Conservation (phyloP, 23 tunicate species). For the Halocynthia aurantium region DNA sequence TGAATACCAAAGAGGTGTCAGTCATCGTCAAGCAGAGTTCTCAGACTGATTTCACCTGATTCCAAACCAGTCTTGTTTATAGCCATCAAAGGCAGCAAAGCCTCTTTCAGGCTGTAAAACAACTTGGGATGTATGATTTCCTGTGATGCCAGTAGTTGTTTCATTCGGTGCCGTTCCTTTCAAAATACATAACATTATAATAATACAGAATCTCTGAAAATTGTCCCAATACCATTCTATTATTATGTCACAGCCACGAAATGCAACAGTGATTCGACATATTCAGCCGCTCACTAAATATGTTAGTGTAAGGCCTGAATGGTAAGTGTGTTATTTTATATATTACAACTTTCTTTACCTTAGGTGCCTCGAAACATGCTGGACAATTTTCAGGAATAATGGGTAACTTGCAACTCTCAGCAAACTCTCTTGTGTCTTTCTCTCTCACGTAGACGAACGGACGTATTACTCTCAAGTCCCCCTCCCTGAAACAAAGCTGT, state of each 20-base stretch:
- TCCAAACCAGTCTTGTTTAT: slow-evolving; percentile 19
- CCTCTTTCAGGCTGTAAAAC: slow-evolving; percentile 66
- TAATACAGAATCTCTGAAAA: too few species aligned
- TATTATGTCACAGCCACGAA: too few species aligned
- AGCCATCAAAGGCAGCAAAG: slow-evolving; percentile 72
- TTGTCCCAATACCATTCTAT: too few species aligned
- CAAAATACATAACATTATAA: background rate
- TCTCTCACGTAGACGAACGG: slow-evolving; percentile 93
- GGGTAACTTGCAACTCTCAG: slow-evolving; percentile 75
- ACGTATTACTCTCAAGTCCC: slow-evolving; percentile 92
- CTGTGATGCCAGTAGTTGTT: slow-evolving; percentile 94
- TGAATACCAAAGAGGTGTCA: too few species aligned
- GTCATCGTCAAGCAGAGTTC: too few species aligned
- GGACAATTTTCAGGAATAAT: slow-evolving; percentile 99
- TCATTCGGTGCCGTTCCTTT: slow-evolving; percentile 95
- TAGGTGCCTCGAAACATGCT: slow-evolving; percentile 98
- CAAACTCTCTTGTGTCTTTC: slow-evolving; percentile 91
- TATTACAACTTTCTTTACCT: slow-evolving; percentile 12
- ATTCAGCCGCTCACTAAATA: too few species aligned
- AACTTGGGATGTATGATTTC: slow-evolving; percentile 94
- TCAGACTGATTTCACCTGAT: too few species aligned
- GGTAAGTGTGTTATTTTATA: too few species aligned
- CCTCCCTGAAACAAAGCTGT: slow-evolving; percentile 37
- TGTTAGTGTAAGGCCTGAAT: too few species aligned
- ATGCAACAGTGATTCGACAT: too few species aligned